Evolutionary conservation across 1,140 invertebrate species (phyloP).

Genomic region (Delia radicum): DNA sequence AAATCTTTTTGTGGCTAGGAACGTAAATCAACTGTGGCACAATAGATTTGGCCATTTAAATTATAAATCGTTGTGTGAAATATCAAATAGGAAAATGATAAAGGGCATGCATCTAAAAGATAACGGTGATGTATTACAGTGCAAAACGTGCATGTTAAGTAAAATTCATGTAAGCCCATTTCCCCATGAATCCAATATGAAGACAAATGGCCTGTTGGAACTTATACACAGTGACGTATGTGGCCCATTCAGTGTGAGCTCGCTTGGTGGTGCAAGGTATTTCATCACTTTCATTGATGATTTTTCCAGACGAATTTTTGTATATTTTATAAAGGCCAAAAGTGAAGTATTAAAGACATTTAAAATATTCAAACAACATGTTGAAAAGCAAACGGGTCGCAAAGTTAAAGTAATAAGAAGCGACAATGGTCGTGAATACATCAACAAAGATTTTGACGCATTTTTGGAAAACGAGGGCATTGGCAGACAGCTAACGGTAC

Average conservation of each 20-base stretch:
- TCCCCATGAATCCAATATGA: conserved; percentile 12
- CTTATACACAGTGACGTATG: conserved; percentile 56
- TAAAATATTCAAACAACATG: conserved; percentile 20
- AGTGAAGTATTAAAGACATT: conserved; percentile 39
- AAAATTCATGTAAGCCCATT: conserved; percentile 40
- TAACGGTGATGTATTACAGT: conserved; percentile 27
- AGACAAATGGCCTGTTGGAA: conserved; percentile 33
- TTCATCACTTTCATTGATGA: conserved; percentile 57
- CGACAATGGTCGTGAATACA: conserved; percentile 54
- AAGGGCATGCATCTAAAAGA: conserved; percentile 31
- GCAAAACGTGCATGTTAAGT: conserved; percentile 34
- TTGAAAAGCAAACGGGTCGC: conserved; percentile 17
- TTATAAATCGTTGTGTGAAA: conserved; percentile 33
- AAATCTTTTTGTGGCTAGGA: neutral
- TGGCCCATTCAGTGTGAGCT: conserved; percentile 42
- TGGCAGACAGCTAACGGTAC: conserved; percentile 33
- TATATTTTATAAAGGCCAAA: conserved; percentile 57
- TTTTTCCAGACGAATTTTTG: conserved; percentile 42
- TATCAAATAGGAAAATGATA: conserved; percentile 32
- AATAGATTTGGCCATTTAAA: conserved; percentile 41
- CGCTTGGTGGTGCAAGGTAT: conserved; percentile 45
- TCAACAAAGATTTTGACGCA: conserved; percentile 20
- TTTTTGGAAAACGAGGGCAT: conserved; percentile 25
- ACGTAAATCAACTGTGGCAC: conserved; percentile 28
- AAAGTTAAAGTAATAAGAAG: conserved; percentile 43